These are phyloP conservation scores for Syrmaticus mikado DNA, from an alignment of 2,113 vertebrate genomes.

Conservation along the genomic window DNA sequence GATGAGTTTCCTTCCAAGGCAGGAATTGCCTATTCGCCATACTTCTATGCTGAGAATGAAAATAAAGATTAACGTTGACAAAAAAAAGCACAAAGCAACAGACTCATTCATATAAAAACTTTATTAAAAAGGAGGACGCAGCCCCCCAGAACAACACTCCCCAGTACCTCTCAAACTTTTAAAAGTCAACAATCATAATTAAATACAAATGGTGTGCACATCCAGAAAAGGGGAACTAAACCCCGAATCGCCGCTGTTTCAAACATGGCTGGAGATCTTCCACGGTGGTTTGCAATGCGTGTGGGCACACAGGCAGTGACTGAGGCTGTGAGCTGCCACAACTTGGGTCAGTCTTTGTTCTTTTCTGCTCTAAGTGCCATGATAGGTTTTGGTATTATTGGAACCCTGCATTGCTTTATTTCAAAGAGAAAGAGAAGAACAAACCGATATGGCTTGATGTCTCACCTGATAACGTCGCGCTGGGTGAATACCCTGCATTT, in stretches of 20 bases:
- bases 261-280: neutral
- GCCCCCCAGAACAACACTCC: neutral
- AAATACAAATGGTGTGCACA: neutral
- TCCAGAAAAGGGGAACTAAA: neutral
- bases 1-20: neutral
- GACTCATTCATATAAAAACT: neutral
- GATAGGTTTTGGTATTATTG: neutral
- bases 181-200: neutral
- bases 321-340: fast-evolving
- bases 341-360: too few species aligned
- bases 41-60: neutral
- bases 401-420: neutral
- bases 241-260: fast-evolving
- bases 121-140: slow-evolving; percentile 17
- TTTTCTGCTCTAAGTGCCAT: neutral
- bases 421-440: neutral
- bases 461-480: fast-evolving
- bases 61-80: neutral
- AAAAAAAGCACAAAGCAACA: neutral
- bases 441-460: neutral
- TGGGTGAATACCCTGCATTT: neutral
- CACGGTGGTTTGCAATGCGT: fast-evolving
- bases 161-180: neutral
- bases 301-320: fast-evolving
- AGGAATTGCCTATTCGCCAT: neutral